Evolutionary conservation across 2,113 vertebrate genomes (phyloP).

Genomic region (Poeciliopsis turrubarensis): DNA sequence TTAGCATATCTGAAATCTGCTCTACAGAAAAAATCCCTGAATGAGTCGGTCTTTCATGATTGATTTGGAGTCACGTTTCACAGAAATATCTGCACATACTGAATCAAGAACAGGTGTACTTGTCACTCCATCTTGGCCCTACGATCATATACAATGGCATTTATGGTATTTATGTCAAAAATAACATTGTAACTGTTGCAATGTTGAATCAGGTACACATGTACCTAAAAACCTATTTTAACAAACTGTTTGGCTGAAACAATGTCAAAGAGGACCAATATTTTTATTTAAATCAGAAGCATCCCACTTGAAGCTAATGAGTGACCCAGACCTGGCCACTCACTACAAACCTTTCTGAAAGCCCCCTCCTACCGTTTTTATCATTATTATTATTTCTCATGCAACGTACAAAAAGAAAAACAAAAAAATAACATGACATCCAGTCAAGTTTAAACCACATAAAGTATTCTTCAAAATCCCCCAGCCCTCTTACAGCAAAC

Average conservation of each 20-base stretch:
- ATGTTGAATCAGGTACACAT: background rate
- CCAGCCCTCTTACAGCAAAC: background rate
- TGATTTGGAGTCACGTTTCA: too few species aligned
- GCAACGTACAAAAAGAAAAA: constrained; percentile 21
- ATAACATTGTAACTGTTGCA: background rate
- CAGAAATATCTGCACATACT: too few species aligned
- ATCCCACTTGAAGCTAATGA: background rate
- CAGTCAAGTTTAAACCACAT: constrained; percentile 34
- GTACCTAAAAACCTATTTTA: background rate
- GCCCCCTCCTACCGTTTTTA: background rate
- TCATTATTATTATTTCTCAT: background rate
- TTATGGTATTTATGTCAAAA: background rate
- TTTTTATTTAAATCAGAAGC: background rate
- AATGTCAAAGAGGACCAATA: background rate
- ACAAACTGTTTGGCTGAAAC: background rate
- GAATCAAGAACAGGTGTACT: too few species aligned
- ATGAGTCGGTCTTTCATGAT: too few species aligned
- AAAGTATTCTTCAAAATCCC: constrained; percentile 49
- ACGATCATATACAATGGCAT: background rate
- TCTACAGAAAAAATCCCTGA: too few species aligned
- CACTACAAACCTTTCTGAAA: background rate
- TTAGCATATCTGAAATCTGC: too few species aligned
- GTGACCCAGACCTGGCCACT: background rate
- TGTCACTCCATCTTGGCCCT: too few species aligned
- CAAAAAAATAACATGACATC: constrained; percentile 2